phyloP scores from a whole-genome alignment of 2,113 vertebrate species.

The Microcebus lehilahytsara region DNA sequence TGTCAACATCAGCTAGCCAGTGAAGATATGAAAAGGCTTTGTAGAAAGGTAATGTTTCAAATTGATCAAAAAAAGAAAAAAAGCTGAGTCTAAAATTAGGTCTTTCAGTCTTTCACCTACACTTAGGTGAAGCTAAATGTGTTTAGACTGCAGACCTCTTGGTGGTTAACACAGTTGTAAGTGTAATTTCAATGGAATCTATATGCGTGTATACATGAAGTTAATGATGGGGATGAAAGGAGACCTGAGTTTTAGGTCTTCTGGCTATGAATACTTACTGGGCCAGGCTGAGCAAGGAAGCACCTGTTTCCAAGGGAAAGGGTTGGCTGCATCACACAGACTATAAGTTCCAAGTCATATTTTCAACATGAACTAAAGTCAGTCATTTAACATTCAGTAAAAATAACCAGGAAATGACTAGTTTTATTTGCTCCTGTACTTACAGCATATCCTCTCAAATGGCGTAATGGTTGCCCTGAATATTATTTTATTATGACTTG shows the following conservation, averaged over 20 bases:
- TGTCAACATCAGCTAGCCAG: neutral
- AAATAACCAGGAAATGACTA: constrained; percentile 74
- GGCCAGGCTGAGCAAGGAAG: constrained; percentile 62
- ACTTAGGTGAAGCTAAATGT: neutral
- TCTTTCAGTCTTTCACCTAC: neutral
- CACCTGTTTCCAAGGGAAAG: constrained; percentile 70
- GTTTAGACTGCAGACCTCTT: neutral
- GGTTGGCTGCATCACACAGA: constrained; percentile 40
- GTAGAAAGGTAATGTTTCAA: neutral
- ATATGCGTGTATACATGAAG: neutral
- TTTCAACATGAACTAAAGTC: constrained; percentile 62
- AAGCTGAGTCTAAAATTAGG: neutral
- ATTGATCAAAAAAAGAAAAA: neutral
- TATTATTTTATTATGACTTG: constrained; percentile 75
- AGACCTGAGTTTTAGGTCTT: neutral
- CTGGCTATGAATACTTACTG: constrained; percentile 32
- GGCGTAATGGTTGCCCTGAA: constrained; percentile 65
- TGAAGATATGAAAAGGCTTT: neutral
- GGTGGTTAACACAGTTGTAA: neutral
- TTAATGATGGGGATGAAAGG: constrained; percentile 50
- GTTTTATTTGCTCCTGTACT: constrained; percentile 74
- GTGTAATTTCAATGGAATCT: neutral
- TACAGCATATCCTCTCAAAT: constrained; percentile 61
- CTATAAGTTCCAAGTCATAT: constrained; percentile 55
- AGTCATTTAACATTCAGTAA: constrained; percentile 69